A percentile compares a stretch with the other conserved stretches of the same genome.
Evolutionary conservation across 2,888 invertebrate genomes (phyloP).

Genomic region (Anarsia innoxiella): DNA sequence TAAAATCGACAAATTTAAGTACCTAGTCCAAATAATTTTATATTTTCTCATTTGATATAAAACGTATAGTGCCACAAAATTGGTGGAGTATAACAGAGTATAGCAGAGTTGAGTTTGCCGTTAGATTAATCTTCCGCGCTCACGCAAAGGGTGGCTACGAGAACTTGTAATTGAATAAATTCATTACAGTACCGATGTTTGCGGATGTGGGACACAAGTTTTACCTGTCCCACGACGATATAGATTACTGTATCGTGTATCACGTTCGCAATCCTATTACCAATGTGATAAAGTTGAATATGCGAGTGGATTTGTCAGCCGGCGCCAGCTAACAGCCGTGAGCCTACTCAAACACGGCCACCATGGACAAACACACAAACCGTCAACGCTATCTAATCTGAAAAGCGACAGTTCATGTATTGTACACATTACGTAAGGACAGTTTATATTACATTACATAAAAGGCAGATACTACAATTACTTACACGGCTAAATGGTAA

Average conservation of each 20-base stretch:
- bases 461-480: too few relatives aligned
- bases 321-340: conserved; percentile 43
- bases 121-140: conserved; percentile 21
- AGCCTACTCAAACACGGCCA: conserved; percentile 52
- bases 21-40: too few relatives aligned
- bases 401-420: conserved; percentile 42
- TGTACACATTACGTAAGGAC: conserved; percentile 25
- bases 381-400: conserved; percentile 62
- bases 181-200: conserved; percentile 19
- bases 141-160: conserved; percentile 4
- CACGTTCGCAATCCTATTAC: conserved; percentile 21
- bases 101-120: background rate
- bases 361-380: conserved; percentile 51
- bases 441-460: too few relatives aligned
- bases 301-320: conserved; percentile 10
- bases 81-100: too few relatives aligned
- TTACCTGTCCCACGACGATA: conserved; percentile 28
- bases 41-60: too few relatives aligned
- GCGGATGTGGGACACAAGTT: conserved; percentile 25
- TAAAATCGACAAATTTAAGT: too few relatives aligned
- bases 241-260: conserved; percentile 21
- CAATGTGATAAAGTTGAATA: conserved; percentile 30
- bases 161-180: conserved; percentile 10
- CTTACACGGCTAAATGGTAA: too few relatives aligned
- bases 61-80: too few relatives aligned